Evolutionary conservation across 2,113 vertebrate genomes (phyloP).

Genomic region (Dipodomys ordii): DNA sequence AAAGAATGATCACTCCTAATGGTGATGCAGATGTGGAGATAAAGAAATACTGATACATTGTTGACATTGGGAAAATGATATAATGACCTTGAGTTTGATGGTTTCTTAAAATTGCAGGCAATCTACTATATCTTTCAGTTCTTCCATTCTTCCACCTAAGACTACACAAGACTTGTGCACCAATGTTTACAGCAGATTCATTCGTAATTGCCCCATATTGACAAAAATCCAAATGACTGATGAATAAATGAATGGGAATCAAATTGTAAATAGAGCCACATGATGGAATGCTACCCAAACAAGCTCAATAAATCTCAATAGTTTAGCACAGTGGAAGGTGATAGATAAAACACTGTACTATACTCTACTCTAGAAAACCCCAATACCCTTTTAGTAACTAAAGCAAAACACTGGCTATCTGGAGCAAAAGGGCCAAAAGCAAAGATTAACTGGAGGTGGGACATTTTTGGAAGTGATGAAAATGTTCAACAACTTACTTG

Average conservation of each 20-base stretch:
- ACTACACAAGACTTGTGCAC: neutral
- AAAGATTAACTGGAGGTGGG: neutral
- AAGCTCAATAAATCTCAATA: neutral
- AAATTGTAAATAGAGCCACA: no score
- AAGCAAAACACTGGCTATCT: neutral
- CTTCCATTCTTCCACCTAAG: no score
- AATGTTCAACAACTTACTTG: neutral
- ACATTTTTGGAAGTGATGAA: no score
- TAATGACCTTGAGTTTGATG: neutral
- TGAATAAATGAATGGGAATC: neutral
- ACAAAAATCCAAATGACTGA: neutral
- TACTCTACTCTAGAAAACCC: neutral
- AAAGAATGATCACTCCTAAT: neutral
- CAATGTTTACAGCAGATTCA: neutral
- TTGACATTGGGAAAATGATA: neutral
- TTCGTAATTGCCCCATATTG: neutral
- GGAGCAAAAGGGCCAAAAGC: no score
- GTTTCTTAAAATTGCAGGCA: neutral
- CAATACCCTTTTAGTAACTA: neutral
- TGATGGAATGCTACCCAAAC: no score
- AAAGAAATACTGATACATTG: neutral
- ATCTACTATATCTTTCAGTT: neutral
- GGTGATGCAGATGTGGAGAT: neutral
- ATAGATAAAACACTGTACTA: neutral
- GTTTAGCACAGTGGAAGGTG: neutral